These are phyloP conservation scores for Drosophila melanosoma DNA, from an alignment of 2,888 invertebrate genomes.

Conservation along the genomic window DNA sequence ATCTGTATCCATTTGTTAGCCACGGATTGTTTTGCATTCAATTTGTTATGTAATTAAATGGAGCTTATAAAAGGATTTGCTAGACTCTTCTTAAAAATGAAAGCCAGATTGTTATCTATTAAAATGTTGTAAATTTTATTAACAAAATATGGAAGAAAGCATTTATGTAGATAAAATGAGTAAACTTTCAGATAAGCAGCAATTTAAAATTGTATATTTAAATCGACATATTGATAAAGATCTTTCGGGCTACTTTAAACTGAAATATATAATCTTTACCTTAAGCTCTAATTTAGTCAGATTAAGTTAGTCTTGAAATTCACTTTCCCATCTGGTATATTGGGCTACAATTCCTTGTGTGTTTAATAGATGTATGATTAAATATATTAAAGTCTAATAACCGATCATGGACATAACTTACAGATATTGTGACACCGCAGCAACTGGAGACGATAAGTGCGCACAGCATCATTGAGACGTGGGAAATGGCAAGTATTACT, in stretches of 20 bases:
- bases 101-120: not conserved
- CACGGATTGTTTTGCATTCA: not conserved
- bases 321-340: conserved; percentile 54
- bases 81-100: not conserved
- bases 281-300: not conserved
- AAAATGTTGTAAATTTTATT: not conserved
- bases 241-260: not conserved
- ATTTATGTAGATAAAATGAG: not conserved
- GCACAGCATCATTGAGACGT: conserved; percentile 88
- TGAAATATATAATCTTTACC: not conserved
- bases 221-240: not conserved
- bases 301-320: conserved; percentile 7
- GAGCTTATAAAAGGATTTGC: not conserved
- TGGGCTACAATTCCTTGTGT: conserved; percentile 51
- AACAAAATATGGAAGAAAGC: not conserved
- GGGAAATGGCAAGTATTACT: conserved; percentile 90
- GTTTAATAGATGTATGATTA: not conserved
- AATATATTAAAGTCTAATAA: not conserved
- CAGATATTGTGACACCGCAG: conserved; percentile 76
- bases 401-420: conserved; percentile 21
- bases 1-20: conserved; percentile 5
- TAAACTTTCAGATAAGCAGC: not conserved
- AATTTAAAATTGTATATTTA: not conserved
- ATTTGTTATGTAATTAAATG: not conserved
- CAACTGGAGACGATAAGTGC: conserved; percentile 84